Evolutionary conservation across 2,888 invertebrate genomes (phyloP).

Genomic region (Cerastoderma edule): DNA sequence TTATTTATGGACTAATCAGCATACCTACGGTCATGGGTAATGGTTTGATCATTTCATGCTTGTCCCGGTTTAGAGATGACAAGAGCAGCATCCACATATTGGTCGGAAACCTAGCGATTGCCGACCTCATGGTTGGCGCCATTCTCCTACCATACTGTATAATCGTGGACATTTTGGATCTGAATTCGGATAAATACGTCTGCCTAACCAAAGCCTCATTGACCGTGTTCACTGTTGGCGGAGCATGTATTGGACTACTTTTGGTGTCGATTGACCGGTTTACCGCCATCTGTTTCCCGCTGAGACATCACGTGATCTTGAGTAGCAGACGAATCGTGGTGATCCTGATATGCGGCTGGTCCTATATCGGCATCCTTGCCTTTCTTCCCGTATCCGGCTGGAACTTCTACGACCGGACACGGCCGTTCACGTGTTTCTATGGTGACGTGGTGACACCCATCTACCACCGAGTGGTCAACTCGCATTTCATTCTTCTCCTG

Average conservation of each 20-base stretch:
- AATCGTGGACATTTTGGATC: constrained; percentile 19
- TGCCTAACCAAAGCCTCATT: constrained; percentile 41
- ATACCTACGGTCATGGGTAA: constrained; percentile 40
- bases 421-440: constrained; percentile 25
- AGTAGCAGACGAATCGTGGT: constrained; percentile 26
- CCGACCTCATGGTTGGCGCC: constrained; percentile 44
- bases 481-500: constrained; percentile 29
- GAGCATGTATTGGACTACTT: constrained; percentile 34
- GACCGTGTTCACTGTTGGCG: constrained; percentile 38
- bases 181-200: constrained; percentile 40
- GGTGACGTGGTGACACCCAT: constrained; percentile 37
- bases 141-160: constrained; percentile 41
- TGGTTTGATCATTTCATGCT: constrained; percentile 30
- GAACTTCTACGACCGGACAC: constrained; percentile 43
- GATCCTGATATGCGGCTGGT: constrained; percentile 39
- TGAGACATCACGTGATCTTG: constrained; percentile 21
- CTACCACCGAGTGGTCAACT: constrained; percentile 34
- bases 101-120: constrained; percentile 47
- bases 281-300: constrained; percentile 42
- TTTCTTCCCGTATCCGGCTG: constrained; percentile 40
- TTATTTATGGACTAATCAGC: constrained; percentile 29
- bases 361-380: constrained; percentile 23
- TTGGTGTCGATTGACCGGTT: constrained; percentile 47
- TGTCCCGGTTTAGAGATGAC: constrained; percentile 22
- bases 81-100: constrained; percentile 38